These are phyloP conservation scores for Sciurus carolinensis DNA, from an alignment of 2,797 vertebrate genomes.

Conservation along the genomic window DNA sequence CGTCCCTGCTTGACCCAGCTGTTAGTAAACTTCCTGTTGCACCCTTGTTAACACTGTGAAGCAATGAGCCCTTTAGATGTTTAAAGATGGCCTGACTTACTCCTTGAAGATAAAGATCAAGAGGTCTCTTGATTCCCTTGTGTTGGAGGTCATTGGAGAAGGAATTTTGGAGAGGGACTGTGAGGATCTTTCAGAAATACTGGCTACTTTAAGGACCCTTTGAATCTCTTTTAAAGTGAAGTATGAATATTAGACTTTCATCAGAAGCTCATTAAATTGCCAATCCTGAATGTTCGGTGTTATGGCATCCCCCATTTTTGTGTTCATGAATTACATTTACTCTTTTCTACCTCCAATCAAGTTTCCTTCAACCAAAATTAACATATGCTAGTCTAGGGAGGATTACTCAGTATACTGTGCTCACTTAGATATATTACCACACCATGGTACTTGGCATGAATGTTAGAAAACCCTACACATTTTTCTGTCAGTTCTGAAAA, in stretches of 20 bases:
- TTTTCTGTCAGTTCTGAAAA: conserved; percentile 74
- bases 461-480: conserved; percentile 59
- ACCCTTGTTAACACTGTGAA: background rate
- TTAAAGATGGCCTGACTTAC: background rate
- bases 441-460: background rate
- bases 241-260: background rate
- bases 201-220: background rate
- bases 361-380: conserved; percentile 48
- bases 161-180: background rate
- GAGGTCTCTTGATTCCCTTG: background rate
- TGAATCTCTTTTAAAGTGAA: background rate
- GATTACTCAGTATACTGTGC: conserved; percentile 15
- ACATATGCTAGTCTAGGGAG: conserved; percentile 10
- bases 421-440: conserved; percentile 53
- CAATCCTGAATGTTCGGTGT: background rate
- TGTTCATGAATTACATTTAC: background rate
- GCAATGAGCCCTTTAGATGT: background rate
- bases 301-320: background rate
- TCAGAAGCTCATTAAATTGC: conserved; percentile 33
- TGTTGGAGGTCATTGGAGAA: background rate
- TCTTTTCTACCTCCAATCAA: background rate
- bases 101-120: background rate
- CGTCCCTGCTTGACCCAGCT: accelerated
- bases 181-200: background rate
- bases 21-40: background rate